Evolutionary conservation across 2,888 invertebrate species (phyloP).

Genomic region (Pseudococcus longispinus): DNA sequence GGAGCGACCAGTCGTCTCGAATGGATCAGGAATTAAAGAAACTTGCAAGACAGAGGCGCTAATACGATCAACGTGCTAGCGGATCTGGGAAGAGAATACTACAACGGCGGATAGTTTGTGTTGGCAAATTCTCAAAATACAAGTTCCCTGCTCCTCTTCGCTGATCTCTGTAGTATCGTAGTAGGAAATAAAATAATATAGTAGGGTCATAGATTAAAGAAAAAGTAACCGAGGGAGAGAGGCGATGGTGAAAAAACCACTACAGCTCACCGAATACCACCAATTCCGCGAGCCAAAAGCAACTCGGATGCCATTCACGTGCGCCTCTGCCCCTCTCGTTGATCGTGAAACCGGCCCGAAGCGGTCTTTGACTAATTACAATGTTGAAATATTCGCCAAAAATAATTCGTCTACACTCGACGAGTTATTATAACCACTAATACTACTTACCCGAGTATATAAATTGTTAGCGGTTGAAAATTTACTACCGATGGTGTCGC

Average conservation of each 20-base stretch:
- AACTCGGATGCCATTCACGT: conserved; percentile 3
- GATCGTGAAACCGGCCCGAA: conserved; percentile 13
- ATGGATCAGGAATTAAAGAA: too few relatives aligned
- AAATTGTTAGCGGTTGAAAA: background rate
- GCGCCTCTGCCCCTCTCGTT: background rate
- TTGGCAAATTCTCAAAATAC: background rate
- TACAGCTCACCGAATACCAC: background rate
- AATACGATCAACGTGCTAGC: background rate
- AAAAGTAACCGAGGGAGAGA: background rate
- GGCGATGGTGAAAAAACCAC: background rate
- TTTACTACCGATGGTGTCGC: conserved; percentile 11
- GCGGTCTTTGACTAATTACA: conserved; percentile 31
- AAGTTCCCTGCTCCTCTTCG: background rate
- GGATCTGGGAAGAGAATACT: background rate
- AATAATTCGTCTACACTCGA: conserved; percentile 27
- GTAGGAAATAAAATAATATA: conserved; percentile 33
- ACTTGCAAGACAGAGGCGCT: background rate
- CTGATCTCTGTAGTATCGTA: background rate
- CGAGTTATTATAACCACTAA: background rate
- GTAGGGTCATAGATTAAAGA: background rate
- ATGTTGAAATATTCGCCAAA: conserved; percentile 31
- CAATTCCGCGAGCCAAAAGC: background rate
- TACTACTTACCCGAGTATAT: background rate
- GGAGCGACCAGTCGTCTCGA: background rate
- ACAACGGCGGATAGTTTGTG: background rate